Percentiles rank a stretch among this genome's conserved stretches.
Evolutionary conservation across 2,113 vertebrate species (phyloP).

Genomic region (Onychorhynchus coronatus): DNA sequence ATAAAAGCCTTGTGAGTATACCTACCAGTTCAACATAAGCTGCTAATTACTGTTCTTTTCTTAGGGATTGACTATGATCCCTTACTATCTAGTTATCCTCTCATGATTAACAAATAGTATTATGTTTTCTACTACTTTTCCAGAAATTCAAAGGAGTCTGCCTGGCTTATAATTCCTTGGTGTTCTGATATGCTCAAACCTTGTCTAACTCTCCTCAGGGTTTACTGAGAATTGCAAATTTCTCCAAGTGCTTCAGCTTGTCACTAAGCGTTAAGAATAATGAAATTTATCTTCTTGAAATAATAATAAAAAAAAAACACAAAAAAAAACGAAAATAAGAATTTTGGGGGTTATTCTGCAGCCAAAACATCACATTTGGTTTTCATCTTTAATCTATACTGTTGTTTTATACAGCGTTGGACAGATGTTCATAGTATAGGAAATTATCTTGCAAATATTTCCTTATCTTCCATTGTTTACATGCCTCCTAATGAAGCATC

Average conservation of each 20-base stretch:
- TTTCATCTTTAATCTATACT: background rate
- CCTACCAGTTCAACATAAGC: background rate
- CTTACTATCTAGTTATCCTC: background rate
- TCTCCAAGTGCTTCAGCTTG: background rate
- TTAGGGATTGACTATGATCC: background rate
- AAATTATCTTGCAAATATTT: background rate
- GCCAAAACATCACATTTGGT: background rate
- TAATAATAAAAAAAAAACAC: background rate
- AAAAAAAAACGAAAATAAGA: background rate
- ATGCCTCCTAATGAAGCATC: background rate
- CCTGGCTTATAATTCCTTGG: background rate
- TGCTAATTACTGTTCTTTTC: background rate
- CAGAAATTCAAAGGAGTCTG: background rate
- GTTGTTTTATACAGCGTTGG: background rate
- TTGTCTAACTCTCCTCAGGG: background rate
- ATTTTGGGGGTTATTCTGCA: background rate
- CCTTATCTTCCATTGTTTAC: background rate
- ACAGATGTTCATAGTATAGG: background rate
- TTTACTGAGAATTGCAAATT: background rate
- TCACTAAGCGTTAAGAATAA: background rate
- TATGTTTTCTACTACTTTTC: background rate
- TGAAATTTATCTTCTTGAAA: background rate
- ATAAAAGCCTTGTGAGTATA: background rate
- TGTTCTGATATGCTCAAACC: background rate
- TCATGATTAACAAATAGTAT: background rate